Evolutionary conservation across 2,113 vertebrate species (phyloP), one percentile per base, ranked within the genome.

Genomic region (Caranx ignobilis): DNA sequence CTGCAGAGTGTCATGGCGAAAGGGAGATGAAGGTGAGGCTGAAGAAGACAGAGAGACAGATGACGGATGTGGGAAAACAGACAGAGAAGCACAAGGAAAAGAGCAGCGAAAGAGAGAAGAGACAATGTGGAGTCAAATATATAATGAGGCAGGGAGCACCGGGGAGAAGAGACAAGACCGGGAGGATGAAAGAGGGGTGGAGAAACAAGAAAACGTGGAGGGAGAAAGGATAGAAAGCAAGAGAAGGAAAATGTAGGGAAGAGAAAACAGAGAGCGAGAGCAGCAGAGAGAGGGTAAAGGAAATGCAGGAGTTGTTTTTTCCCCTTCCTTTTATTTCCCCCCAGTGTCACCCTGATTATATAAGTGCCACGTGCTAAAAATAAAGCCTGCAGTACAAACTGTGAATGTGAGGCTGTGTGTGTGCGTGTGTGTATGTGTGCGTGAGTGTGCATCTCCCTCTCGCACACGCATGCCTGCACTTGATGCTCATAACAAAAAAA

Each of bases 261-360:
- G 68, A 59, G 15, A 48, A 63, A 59, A 75, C 59, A 65, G 11
- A 69, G 43, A 82, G 54, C 4, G 11, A 75, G 69, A 90, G 70
- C 74, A 15, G 77, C 71, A 83, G 81, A 82, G 35, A 66, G 72
- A 77, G 81, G 75, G 75, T 73, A 71, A 90, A 86, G 88, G 85
- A 89, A 86, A 86, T 59, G 74, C 74, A 77, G 79, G 72, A 89
- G 84, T 85, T 88, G 82, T 86, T 88, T 85, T 78, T 66, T 48
- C 52, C 75, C 45, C 75, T 77, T 88, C 79, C 76, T 87, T 89
- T 89, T 87, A 87, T 92, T 91, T 87, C 83, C 92, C 91, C 92
- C 86, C 88, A 88, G 91, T 95, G 94, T 95, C 95, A 94, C 92
- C 91, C 93, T 91, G 93, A 95, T 95, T 95, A 95, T 93, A 94